Evolutionary conservation across 2,888 invertebrate species (phyloP), one percentile per base, ranked within the genome.

Genomic region (Rhingia campestris): DNA sequence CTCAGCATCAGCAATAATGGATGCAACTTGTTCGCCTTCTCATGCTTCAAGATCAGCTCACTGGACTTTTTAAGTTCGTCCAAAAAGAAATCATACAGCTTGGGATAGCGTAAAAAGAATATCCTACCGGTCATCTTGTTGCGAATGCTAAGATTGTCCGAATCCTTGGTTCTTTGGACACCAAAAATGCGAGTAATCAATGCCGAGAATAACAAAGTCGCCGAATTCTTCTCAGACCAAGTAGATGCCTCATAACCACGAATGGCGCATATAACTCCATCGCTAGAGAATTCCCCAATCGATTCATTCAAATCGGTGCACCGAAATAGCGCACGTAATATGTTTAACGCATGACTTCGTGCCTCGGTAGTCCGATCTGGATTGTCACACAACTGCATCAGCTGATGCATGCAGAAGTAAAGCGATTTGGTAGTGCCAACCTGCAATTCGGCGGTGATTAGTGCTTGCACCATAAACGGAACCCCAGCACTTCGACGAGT

Each of bases 401-500:
- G 91, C 5, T 91, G 90, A 0, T 86, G 82, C 92, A 95, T 94
- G 82, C 94, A 94, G n/a, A 90, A 88, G 77, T 93, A 92, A 86
- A 96, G 93, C 64, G 93, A 92, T n/a, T 91, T 90, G 0, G 92
- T 91, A 76, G 93, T 93, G 66, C 93, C 92, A n/a, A 93, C 92
- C 86, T 93, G 92, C 6, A 95, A 93, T 90, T 97, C 96, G 0
- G 96, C 95, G 6, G 94, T 94, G 4, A 97, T 93, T 35, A 97
- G 91, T 0, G 96, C 96, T 95, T 97, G 92, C 53, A 93, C 94
- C 93, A 98, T 95, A 90, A 96, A 98, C 0, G 99, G 99, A 69
- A 99, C 93, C 0, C 99, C 99, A 9, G 98, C 99, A 90, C 98
- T 98, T 81, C 99, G 93, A 30, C 99, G 92, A 0, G 98, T 98